phyloP scores from a whole-genome alignment of 2,113 vertebrate species.

The Chlamydotis undulata region DNA sequence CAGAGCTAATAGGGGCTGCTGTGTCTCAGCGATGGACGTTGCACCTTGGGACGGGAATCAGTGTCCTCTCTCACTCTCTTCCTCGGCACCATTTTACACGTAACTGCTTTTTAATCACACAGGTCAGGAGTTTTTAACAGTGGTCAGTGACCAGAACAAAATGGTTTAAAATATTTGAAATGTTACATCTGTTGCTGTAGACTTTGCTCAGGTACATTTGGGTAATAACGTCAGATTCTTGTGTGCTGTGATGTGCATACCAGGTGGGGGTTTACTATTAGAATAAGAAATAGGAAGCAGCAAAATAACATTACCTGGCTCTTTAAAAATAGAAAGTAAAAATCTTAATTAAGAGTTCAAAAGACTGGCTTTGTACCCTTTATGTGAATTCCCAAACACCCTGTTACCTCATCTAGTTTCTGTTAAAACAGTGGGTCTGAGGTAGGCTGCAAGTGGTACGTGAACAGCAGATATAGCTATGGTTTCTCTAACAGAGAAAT shows the following conservation, averaged over 20 bases:
- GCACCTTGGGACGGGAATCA: no score
- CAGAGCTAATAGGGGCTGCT: background rate
- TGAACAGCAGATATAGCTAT: background rate
- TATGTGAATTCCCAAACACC: background rate
- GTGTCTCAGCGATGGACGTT: background rate
- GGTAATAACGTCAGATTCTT: background rate
- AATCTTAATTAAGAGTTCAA: background rate
- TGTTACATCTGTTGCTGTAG: background rate
- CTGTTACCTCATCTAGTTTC: background rate
- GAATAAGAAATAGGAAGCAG: background rate
- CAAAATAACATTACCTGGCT: background rate
- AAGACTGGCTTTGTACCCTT: background rate
- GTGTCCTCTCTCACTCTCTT: background rate
- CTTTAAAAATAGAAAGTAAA: background rate
- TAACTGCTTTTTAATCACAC: background rate
- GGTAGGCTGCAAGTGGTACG: background rate
- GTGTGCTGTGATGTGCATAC: background rate
- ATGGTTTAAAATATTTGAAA: background rate
- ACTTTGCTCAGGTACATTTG: accelerated
- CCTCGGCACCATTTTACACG: background rate
- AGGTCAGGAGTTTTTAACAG: background rate
- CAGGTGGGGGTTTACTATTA: no score
- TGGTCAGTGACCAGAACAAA: background rate
- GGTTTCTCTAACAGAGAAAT: background rate
- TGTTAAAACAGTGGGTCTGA: background rate